These are phyloP conservation scores for Erythrolamprus reginae DNA, from an alignment of 2,113 vertebrate genomes.

Conservation along the genomic window DNA sequence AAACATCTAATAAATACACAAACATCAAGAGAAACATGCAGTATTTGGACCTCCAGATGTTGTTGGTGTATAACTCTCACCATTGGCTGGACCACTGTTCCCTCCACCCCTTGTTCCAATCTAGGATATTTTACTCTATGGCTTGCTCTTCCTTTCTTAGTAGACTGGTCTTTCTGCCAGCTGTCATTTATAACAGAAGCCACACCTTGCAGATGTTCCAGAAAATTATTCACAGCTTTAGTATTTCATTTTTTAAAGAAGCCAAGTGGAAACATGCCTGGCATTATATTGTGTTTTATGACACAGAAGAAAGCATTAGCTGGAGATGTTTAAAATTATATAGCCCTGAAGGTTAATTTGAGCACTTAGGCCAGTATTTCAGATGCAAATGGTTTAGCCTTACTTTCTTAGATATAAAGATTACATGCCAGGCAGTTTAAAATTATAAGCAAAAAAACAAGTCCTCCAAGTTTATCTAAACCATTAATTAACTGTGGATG, in stretches of 20 bases:
- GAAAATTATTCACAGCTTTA: neutral
- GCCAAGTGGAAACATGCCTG: slow-evolving; percentile 1
- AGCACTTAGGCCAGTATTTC: neutral
- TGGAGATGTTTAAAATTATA: neutral
- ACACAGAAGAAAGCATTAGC: neutral
- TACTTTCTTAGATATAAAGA: neutral
- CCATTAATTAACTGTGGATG: neutral
- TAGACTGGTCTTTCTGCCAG: neutral
- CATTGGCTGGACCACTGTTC: neutral
- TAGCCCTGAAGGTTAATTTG: neutral
- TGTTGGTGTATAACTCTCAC: neutral
- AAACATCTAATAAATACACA: neutral
- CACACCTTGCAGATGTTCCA: slow-evolving; percentile 14
- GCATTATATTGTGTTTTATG: neutral
- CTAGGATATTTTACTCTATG: neutral
- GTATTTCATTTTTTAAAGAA: neutral
- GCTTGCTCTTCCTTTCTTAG: neutral
- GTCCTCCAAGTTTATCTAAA: neutral
- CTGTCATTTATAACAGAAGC: neutral
- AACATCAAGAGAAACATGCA: neutral
- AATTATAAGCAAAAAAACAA: neutral
- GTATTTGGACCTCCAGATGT: neutral
- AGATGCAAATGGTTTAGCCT: neutral
- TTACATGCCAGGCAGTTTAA: neutral
- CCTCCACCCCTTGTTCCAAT: neutral